Conservation (phyloP, 2,113 vertebrate species). For the Maccullochella peelii region DNA sequence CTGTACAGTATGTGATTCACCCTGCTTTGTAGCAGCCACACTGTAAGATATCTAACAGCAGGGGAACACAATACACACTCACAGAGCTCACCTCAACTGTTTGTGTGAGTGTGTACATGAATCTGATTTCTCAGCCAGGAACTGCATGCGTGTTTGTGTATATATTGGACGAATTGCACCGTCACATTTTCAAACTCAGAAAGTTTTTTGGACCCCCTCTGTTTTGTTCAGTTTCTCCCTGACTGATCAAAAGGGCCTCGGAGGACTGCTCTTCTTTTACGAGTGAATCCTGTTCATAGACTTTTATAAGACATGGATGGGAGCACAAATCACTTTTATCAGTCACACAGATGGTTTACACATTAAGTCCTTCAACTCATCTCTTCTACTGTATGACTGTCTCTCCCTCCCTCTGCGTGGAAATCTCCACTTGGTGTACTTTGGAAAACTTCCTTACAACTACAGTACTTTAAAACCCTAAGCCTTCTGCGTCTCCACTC, state of each 20-base stretch:
- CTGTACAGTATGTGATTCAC: constrained; percentile 44
- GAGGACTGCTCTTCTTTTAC: constrained; percentile 32
- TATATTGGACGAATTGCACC: constrained; percentile 1
- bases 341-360: constrained; percentile 64
- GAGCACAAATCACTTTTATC: constrained; percentile 71
- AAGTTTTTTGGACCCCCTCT: constrained; percentile 27
- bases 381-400: constrained; percentile 35
- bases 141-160: constrained; percentile 1
- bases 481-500: constrained; percentile 66
- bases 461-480: constrained; percentile 69
- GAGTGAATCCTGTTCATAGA: constrained; percentile 57
- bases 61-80: constrained; percentile 27
- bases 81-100: neutral
- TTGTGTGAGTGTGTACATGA: neutral
- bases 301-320: constrained; percentile 54
- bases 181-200: constrained; percentile 43
- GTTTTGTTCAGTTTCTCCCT: constrained; percentile 44
- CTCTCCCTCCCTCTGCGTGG: constrained; percentile 37
- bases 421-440: constrained; percentile 55
- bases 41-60: constrained; percentile 44
- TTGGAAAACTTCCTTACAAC: constrained; percentile 68
- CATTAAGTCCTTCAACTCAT: constrained; percentile 63
- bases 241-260: constrained; percentile 50
- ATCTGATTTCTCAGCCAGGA: constrained; percentile 3
- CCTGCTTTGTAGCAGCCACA: constrained; percentile 38